Conservation (phyloP, 2,113 vertebrate genomes). For the Pithys albifrons region DNA sequence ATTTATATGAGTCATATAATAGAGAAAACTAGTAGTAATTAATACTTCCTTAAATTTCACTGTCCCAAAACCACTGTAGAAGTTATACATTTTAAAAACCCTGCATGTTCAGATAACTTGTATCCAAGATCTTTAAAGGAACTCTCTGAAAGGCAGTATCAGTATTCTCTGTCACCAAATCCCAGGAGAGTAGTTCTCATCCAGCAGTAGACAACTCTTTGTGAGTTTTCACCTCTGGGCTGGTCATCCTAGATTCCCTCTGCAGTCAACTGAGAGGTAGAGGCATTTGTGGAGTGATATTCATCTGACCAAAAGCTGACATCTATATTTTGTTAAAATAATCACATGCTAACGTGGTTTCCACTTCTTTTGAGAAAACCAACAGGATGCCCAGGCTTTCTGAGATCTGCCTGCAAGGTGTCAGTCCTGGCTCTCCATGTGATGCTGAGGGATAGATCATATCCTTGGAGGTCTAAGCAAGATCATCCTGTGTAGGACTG, state of each 20-base stretch:
- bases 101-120: not conserved
- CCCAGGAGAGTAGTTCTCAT: not conserved
- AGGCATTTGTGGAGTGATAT: not conserved
- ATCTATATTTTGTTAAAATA: not conserved
- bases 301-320: not conserved
- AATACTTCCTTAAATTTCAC: not conserved
- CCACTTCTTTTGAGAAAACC: not conserved
- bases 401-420: not conserved
- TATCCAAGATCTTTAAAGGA: not conserved
- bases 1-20: not conserved
- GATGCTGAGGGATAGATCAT: fast-evolving
- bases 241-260: not conserved
- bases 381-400: not conserved
- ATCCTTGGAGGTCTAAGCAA: not conserved
- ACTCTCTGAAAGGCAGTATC: not conserved
- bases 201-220: not conserved
- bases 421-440: fast-evolving
- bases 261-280: not conserved
- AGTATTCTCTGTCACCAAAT: not conserved
- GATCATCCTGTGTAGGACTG: not conserved
- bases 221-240: not conserved
- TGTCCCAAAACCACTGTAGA: not conserved
- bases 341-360: not conserved
- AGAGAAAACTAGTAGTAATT: not conserved
- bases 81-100: not conserved